Base-by-base conservation (phyloP, 2,113 vertebrate genomes). In the Sardina pilchardus region DNA sequence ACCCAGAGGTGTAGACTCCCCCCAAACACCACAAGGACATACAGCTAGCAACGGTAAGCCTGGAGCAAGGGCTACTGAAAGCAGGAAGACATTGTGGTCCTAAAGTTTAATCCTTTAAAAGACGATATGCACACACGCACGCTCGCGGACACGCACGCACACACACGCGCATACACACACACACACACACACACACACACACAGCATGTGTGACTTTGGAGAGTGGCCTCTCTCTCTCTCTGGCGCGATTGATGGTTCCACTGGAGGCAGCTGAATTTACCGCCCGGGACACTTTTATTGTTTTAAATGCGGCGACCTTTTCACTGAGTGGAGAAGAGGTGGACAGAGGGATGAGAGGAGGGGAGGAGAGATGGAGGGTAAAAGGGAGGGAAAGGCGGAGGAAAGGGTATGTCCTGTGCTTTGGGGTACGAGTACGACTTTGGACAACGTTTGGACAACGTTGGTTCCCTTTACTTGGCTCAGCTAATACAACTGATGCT, bases 221-320 rank as follows among this genome's bases (percentile, higher is more conserved):
- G 53, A 47, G 50, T 83, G 80, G 71, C 67, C 67, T 84, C 82
- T 50, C 21, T 47, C 39, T 83, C 82, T 48, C 24, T 48, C 42
- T 1, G 17, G 75, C 10, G 16, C 71, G 63, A 90, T 84, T 87
- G 82, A 87, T 86, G 36, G 34, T 36, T 56, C 53, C 26, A 30
- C 39, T 67, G 63, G 53, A 86, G 42, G 78, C 26, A 2, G 82
- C 83, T 88, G 63, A 48, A 87, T 84, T 86, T 88, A 84, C 48
- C 53, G 24, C 26, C 34, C 82, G 75, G 43, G 84, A 84, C 90
- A 87, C 81, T 53, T 81, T 86, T 87, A 88, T 83, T 89, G 87
- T 84, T 87, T 89, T 71, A 67, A 89, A 88, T 71, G 84, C 50
- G 19, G 71, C 47, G 75, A 87, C 82, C 84, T 87, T 80, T 85